phyloP scores from a whole-genome alignment of 2,113 vertebrate species.

The Sakesphorus luctuosus region DNA sequence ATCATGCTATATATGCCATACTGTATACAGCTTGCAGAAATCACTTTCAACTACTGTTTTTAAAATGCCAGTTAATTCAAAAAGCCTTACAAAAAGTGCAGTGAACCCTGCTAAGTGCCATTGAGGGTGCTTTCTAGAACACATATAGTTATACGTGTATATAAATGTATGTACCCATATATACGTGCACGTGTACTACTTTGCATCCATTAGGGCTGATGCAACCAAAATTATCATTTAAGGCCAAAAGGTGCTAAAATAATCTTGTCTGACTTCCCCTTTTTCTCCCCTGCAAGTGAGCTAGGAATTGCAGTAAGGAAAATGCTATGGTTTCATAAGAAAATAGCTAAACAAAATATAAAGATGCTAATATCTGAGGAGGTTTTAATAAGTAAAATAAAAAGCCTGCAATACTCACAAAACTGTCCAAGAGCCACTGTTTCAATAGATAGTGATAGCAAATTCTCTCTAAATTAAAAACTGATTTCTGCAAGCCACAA shows the following conservation, averaged over 20 bases:
- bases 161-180: neutral
- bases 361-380: neutral
- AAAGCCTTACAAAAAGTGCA: slow-evolving; percentile 27
- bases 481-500: slow-evolving; percentile 62
- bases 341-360: neutral
- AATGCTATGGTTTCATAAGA: neutral
- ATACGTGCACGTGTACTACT: neutral
- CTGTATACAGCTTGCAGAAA: slow-evolving; percentile 49
- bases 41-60: slow-evolving; percentile 3
- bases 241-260: slow-evolving; percentile 55
- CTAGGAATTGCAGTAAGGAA: neutral
- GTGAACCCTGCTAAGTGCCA: slow-evolving; percentile 5
- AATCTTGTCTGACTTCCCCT: neutral
- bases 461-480: slow-evolving; percentile 28
- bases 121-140: neutral
- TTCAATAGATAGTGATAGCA: neutral
- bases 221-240: slow-evolving; percentile 34
- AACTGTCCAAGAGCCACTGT: neutral
- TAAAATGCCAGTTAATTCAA: neutral
- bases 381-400: neutral
- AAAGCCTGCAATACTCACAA: neutral
- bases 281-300: neutral
- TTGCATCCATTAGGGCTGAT: neutral
- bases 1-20: neutral
- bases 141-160: neutral